Percentiles rank a stretch among this genome's conserved stretches.
phyloP scores from a whole-genome alignment of 1,140 invertebrate species.

The Penaeus japonicus region DNA sequence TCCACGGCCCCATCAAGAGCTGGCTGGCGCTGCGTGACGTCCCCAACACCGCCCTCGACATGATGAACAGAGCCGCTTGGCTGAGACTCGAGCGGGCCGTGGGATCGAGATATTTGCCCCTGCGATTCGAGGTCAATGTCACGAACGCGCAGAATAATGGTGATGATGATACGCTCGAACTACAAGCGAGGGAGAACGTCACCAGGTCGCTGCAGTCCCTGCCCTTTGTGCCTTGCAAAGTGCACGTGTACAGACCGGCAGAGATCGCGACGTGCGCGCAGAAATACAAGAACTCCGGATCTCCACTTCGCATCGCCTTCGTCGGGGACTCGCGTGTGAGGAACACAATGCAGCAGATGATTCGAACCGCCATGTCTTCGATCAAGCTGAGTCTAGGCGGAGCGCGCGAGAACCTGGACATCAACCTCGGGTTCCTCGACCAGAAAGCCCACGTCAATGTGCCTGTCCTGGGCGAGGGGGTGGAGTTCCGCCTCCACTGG shows the following conservation, averaged over 20 bases:
- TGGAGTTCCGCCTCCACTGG: constrained; percentile 44
- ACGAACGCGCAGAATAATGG: background rate
- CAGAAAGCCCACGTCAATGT: constrained; percentile 2
- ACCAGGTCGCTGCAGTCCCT: background rate
- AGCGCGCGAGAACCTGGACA: background rate
- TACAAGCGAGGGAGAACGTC: background rate
- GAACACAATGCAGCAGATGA: constrained; percentile 40
- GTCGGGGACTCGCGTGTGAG: constrained; percentile 43
- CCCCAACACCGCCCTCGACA: constrained; percentile 43
- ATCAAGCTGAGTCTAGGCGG: background rate
- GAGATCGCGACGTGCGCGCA: constrained; percentile 8
- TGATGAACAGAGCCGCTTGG: constrained; percentile 45
- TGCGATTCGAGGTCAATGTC: background rate
- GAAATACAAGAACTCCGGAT: background rate
- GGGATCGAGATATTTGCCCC: constrained; percentile 29
- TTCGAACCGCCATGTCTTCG: background rate
- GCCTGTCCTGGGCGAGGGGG: constrained; percentile 21
- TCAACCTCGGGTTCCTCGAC: constrained; percentile 18
- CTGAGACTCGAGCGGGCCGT: too few species aligned
- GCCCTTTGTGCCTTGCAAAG: constrained; percentile 23
- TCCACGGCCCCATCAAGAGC: constrained; percentile 29
- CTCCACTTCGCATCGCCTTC: constrained; percentile 40
- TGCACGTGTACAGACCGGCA: constrained; percentile 38
- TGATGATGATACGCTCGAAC: background rate
- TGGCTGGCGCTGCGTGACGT: constrained; percentile 24